Conservation (phyloP, 2,113 vertebrate species). For the Trichechus manatus region DNA sequence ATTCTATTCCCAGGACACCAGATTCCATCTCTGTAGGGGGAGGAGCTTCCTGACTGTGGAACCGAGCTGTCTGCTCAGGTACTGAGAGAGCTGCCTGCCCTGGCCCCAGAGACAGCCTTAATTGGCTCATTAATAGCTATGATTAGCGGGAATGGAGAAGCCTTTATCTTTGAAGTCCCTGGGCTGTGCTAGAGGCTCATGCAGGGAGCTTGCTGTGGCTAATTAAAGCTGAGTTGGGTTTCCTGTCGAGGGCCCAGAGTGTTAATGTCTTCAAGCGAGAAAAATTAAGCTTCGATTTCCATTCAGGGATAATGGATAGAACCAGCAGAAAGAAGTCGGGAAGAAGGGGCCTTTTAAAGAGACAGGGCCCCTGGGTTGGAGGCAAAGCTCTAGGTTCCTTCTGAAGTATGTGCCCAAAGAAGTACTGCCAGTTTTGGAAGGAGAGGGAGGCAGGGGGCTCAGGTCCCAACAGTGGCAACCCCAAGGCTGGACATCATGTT, state of each 20-base stretch:
- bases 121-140: slow-evolving; percentile 84
- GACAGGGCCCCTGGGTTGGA: slow-evolving; percentile 4
- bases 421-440: not conserved
- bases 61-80: not conserved
- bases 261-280: slow-evolving; percentile 80
- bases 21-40: not conserved
- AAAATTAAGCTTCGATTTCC: slow-evolving; percentile 80
- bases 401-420: slow-evolving; percentile 23
- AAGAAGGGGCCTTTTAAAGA: slow-evolving; percentile 65
- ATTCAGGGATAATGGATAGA: slow-evolving; percentile 79
- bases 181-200: slow-evolving; percentile 65
- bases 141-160: slow-evolving; percentile 80
- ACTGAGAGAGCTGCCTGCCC: slow-evolving; percentile 32
- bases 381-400: not conserved
- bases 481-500: not conserved
- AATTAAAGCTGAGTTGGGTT: slow-evolving; percentile 81
- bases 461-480: not conserved
- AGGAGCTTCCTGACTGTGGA: slow-evolving; percentile 19
- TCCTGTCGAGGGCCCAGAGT: slow-evolving; percentile 77
- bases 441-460: not conserved
- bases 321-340: slow-evolving; percentile 64
- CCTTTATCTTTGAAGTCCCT: slow-evolving; percentile 80
- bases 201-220: slow-evolving; percentile 74
- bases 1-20: not conserved
- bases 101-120: slow-evolving; percentile 74